A percentile compares a stretch with the other conserved stretches of the same genome.
Conservation (phyloP, 1,140 invertebrate species). For the Cydia amplana region DNA sequence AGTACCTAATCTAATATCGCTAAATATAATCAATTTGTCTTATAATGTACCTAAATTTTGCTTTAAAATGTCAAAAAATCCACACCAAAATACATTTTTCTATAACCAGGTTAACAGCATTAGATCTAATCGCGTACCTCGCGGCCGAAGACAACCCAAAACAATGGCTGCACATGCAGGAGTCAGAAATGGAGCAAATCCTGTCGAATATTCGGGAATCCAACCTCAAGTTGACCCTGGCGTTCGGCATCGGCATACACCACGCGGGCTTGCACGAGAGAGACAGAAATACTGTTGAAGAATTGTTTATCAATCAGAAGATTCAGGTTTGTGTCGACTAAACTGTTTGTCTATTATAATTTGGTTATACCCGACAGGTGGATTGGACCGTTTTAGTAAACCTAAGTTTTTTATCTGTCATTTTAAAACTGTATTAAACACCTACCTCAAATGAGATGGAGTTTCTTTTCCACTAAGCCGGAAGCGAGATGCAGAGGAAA, state of each 20-base stretch:
- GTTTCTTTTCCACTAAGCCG: too few species aligned
- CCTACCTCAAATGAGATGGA: too few species aligned
- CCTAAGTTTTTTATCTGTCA: too few species aligned
- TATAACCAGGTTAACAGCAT: conserved; percentile 89
- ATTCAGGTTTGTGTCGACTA: conserved; percentile 88
- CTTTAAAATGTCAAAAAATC: not conserved
- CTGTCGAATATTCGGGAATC: conserved; percentile 90
- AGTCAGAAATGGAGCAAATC: conserved; percentile 90
- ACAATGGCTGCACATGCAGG: conserved; percentile 95
- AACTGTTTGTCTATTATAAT: too few species aligned
- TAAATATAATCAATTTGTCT: too few species aligned
- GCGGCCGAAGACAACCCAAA: conserved; percentile 95
- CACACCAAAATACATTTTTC: not conserved
- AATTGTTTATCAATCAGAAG: conserved; percentile 97
- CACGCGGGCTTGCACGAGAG: conserved; percentile 96
- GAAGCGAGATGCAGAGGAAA: too few species aligned
- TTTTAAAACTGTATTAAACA: too few species aligned
- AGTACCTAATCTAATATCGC: too few species aligned
- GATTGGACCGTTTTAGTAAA: too few species aligned
- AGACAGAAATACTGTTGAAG: conserved; percentile 95
- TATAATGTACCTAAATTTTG: not conserved
- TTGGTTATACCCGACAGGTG: too few species aligned
- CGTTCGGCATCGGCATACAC: conserved; percentile 99
- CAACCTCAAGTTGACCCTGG: conserved; percentile 95
- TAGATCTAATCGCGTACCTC: conserved; percentile 97